A percentile compares a stretch with the other conserved stretches of the same genome.
These are phyloP conservation scores for Porites divaricata DNA, from an alignment of 92 coral and sea anemone species.

Conservation along the genomic window DNA sequence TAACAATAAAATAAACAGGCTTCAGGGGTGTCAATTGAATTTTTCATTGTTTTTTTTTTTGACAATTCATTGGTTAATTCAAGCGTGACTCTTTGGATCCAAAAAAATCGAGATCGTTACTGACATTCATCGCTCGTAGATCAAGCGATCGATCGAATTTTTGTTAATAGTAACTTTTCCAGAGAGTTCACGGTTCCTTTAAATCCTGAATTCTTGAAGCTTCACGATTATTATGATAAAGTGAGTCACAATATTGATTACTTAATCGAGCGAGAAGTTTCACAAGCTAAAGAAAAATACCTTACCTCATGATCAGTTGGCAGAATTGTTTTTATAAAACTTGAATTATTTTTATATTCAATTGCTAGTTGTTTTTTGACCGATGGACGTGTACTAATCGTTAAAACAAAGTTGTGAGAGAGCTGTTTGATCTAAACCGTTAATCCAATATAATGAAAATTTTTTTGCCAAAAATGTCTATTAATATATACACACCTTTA, in stretches of 20 bases:
- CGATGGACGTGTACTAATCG: no score
- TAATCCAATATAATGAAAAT: no score
- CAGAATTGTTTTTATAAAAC: neutral
- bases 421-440: no score
- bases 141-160: neutral
- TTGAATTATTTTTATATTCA: no score
- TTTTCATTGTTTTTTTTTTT: neutral
- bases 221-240: neutral
- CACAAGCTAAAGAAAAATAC: neutral
- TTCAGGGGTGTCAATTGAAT: neutral
- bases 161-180: neutral
- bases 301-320: neutral
- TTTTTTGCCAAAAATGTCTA: no score
- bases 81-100: constrained; percentile 12
- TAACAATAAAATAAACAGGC: neutral
- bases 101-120: no score
- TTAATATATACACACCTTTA: no score
- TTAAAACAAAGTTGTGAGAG: no score
- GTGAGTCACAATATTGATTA: neutral
- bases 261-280: neutral
- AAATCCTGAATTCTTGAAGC: neutral
- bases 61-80: constrained; percentile 10
- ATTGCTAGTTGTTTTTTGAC: no score
- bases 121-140: no score
- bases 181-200: constrained; percentile 4